Evolutionary conservation across 2,888 invertebrate species (phyloP), one percentile per base, ranked within the genome.

Genomic region (Pachycephus smyrnensis): DNA sequence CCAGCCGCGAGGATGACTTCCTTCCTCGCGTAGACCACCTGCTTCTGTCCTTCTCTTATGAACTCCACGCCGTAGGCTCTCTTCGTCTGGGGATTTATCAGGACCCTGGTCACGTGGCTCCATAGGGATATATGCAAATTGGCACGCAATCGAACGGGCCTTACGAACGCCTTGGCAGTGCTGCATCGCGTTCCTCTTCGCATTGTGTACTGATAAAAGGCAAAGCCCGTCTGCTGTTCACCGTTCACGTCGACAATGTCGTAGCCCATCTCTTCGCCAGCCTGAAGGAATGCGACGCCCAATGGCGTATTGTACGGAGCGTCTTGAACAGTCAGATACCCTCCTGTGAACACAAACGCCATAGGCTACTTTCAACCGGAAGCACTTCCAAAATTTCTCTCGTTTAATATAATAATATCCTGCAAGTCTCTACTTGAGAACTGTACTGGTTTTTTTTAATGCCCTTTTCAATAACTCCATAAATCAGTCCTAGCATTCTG

Each of bases 251-350:
- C 98, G 0, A 95, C 90, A 77, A 97, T 94, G 78, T 97, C 96
- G 92, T 97, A 98, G 35, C 97, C 97, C 96, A 97, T 96, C 91
- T 98, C 97, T 90, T 97, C 95, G n/a, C 96, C 97, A 0, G 97
- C 97, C 92, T 97, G 96, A 1, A 98, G 92, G 86, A 97, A 96
- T 0, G 97, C 97, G 0, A 95, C 94, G 0, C 97, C 97, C 68
- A 98, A 91, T 0, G 98, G 97, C 0, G 97, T 97, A 88, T 95
- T 94, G 92, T 95, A 96, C 0, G 96, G 96, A 0, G 95, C 92
- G 86, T 96, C 96, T 92, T 96, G 96, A 0, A 96, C 94, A 0
- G 96, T 96, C 80, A 95, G 92, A 86, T 95, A 96, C 11, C 96
- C 96, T 37, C 96, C 96, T 95, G 92, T 74, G 93, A 92, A 81